phyloP scores from a whole-genome alignment of 2,113 vertebrate species.

The Gulo gulo region DNA sequence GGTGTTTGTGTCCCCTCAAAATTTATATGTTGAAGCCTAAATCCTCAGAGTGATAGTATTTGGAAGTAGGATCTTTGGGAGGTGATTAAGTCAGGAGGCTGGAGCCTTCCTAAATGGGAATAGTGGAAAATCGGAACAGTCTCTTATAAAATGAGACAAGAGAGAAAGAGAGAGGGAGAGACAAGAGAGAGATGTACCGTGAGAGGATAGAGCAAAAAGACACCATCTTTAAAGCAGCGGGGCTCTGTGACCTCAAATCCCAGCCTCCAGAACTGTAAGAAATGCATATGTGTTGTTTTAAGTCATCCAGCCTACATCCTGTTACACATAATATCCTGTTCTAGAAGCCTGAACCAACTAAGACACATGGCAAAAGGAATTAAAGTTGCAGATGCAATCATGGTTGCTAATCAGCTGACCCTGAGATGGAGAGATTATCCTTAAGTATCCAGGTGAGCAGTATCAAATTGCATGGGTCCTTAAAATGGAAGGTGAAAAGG shows the following conservation, averaged over 20 bases:
- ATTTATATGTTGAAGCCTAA: not conserved
- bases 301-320: not conserved
- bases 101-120: not conserved
- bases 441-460: not conserved
- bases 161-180: no score
- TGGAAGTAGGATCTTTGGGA: not conserved
- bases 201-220: not conserved
- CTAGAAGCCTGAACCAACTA: not conserved
- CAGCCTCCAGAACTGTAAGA: not conserved
- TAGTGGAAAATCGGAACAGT: not conserved
- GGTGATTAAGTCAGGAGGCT: not conserved
- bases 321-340: not conserved
- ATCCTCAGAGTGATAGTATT: not conserved
- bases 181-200: not conserved
- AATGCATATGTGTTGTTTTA: not conserved
- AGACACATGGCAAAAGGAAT: not conserved
- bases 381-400: not conserved
- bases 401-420: not conserved
- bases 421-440: not conserved
- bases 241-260: not conserved
- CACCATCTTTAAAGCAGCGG: not conserved
- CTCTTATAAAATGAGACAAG: not conserved
- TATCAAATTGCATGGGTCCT: not conserved
- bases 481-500: not conserved
- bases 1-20: not conserved